Base-by-base conservation (phyloP, 1,140 invertebrate genomes). In the Physella acuta region DNA sequence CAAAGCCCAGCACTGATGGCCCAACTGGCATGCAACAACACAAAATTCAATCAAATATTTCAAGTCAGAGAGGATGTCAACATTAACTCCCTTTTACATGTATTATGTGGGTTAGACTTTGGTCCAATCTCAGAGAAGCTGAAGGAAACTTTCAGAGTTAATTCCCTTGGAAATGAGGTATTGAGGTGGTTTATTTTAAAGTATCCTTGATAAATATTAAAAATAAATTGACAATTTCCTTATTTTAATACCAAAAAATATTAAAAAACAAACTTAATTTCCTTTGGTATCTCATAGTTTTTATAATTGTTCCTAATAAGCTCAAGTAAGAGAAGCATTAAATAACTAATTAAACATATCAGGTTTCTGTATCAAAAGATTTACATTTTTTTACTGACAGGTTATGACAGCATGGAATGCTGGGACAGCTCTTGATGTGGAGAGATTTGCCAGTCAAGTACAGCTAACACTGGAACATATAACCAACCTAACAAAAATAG, bases 31-130 rank as follows among this genome's bases (percentile, higher is more conserved):
- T 67, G 65, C 56, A n/a, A 33, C 24, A 4, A 56, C 34, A 16
- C 51, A 2, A 58, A 55, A 49, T 67, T 67, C 33, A 14, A 2
- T 14, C 24, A 36, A 37, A n/a, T 36, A 26, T 67, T 67, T 28
- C 2, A 56, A 55, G 53, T 67, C 11, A 11, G 31, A 30, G 11
- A 3, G 1, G 52, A n/a, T 5, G 16, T 67, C 4, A 30, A 67
- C 52, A 28, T 67, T 26, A 11, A 17, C 2, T 3, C 20, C 24
- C 3, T 67, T 1, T n/a, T 67, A 8, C 14, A 36, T 5, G 51
- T 16, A 34, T 16, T 67, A 17, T 67, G 65, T 67, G 26, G 26
- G 17, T 16, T 67, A 5, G 34, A 67, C 37, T 67, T 33, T 34
- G 34, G 31, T 20, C 3, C 52, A 1, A 34, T 67, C 36, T 51